Conservation (phyloP, 2,113 vertebrate genomes). For the Probosciger aterrimus region DNA sequence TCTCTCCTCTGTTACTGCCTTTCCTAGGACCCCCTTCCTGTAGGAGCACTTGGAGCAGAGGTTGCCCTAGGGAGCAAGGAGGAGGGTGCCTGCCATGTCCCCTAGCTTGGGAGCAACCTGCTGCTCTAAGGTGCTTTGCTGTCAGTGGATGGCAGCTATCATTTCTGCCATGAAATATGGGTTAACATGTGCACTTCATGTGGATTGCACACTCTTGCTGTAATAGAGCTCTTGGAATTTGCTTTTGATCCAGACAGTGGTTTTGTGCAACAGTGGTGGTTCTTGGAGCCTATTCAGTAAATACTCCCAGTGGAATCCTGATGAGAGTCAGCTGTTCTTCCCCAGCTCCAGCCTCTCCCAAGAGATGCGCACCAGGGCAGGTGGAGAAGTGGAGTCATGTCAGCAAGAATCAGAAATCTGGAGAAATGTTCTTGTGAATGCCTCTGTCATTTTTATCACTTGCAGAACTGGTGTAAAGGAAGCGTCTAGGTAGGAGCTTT, state of each 20-base stretch:
- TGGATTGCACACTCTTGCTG: not conserved
- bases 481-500: not conserved
- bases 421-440: not conserved
- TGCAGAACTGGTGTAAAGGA: not conserved
- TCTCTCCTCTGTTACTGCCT: not conserved
- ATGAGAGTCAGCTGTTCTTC: not conserved
- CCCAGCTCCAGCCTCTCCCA: not conserved
- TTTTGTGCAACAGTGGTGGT: not conserved
- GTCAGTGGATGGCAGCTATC: not conserved
- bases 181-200: rapidly evolving
- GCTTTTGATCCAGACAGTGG: not conserved
- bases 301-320: not conserved
- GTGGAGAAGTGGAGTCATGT: not conserved
- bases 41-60: not conserved
- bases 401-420: not conserved
- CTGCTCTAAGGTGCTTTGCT: not conserved
- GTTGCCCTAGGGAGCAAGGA: not conserved
- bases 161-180: rapidly evolving
- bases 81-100: not conserved
- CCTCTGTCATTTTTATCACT: rapidly evolving
- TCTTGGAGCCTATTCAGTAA: not conserved
- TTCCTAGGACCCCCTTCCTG: not conserved
- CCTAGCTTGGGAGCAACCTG: not conserved
- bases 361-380: not conserved
- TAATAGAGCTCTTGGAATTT: not conserved